These are phyloP conservation scores for Chitala chitala DNA, from an alignment of 2,113 vertebrate species.

Conservation along the genomic window DNA sequence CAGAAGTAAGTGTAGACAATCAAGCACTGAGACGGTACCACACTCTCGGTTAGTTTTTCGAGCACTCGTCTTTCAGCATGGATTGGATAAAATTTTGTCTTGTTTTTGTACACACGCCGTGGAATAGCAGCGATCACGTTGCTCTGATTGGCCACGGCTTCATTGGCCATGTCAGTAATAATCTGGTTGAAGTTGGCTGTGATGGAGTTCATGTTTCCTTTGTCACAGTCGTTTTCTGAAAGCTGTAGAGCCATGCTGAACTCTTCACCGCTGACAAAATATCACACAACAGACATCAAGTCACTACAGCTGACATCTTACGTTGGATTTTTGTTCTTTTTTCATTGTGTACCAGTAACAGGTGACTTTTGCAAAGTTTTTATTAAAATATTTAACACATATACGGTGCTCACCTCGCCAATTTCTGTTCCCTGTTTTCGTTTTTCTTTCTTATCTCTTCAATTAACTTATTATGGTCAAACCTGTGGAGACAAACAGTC, in stretches of 20 bases:
- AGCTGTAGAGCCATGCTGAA: background rate
- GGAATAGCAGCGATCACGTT: background rate
- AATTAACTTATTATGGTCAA: background rate
- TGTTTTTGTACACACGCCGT: background rate
- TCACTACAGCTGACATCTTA: too few relatives aligned
- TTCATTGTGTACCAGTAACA: background rate
- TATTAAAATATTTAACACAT: background rate
- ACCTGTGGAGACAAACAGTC: background rate
- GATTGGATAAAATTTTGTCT: background rate
- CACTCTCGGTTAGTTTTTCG: background rate
- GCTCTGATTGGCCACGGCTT: background rate
- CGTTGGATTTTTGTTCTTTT: background rate
- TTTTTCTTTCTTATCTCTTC: accelerated
- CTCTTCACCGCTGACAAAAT: background rate
- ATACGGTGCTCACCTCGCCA: background rate
- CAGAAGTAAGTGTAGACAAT: background rate
- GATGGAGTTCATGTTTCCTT: background rate
- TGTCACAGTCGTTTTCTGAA: background rate
- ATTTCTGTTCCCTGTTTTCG: background rate
- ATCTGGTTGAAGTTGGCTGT: background rate
- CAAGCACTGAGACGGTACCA: too few relatives aligned
- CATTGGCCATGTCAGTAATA: background rate
- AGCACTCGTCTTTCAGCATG: slow-evolving; percentile 6
- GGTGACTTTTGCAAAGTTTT: too few relatives aligned
- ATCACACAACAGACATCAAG: background rate